Evolutionary conservation across 2,888 invertebrate species (phyloP).

Genomic region (Idaea aversata): DNA sequence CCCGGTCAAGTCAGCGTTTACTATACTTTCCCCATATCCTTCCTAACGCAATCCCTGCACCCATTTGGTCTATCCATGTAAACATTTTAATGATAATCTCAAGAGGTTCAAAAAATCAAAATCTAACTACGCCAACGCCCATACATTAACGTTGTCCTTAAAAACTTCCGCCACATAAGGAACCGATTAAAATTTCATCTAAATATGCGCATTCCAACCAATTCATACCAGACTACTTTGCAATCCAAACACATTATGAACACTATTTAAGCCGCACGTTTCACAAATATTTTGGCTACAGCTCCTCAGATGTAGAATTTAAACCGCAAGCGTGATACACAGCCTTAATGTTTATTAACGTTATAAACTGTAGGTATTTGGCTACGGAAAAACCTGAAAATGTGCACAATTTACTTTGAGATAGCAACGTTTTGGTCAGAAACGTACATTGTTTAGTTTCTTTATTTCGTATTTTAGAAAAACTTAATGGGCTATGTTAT

Average conservation of each 20-base stretch:
- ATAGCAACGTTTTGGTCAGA: neutral
- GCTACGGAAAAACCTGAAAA: neutral
- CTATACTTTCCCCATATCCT: too few relatives aligned
- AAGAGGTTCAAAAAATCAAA: too few relatives aligned
- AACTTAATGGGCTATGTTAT: neutral
- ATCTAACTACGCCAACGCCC: neutral
- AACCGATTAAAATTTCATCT: neutral
- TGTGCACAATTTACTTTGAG: neutral
- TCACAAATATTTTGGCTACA: slow-evolving; percentile 10
- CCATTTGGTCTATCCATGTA: too few relatives aligned
- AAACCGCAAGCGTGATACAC: slow-evolving; percentile 7
- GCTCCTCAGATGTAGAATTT: slow-evolving; percentile 4
- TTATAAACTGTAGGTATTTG: neutral
- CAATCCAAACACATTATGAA: neutral
- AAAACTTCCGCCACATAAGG: neutral
- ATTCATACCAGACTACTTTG: neutral
- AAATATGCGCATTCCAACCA: neutral
- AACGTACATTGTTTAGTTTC: neutral
- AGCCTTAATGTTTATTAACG: neutral
- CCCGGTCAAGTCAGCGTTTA: too few relatives aligned
- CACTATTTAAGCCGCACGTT: slow-evolving; percentile 3
- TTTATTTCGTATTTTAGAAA: neutral
- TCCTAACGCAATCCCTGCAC: too few relatives aligned
- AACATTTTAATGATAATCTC: too few relatives aligned
- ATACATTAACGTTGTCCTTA: neutral